Conservation (phyloP, 2,888 invertebrate species). For the Yponomeuta malinellus region DNA sequence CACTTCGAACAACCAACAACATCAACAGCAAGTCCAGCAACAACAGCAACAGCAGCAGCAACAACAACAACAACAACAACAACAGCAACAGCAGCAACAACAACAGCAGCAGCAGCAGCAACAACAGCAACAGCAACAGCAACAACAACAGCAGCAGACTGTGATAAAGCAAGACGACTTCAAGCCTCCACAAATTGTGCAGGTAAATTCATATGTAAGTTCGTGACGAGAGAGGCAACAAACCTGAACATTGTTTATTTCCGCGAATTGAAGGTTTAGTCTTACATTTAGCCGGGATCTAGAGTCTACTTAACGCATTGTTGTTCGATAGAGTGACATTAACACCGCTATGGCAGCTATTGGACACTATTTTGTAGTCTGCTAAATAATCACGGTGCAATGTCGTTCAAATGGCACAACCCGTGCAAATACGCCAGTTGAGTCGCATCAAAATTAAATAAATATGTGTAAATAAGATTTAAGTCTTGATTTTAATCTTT, state of each 20-base stretch:
- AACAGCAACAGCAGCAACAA: slow-evolving; percentile 50
- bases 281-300: not conserved
- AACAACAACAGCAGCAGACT: slow-evolving; percentile 44
- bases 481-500: too few relatives aligned
- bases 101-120: slow-evolving; percentile 54
- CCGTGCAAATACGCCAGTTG: too few relatives aligned
- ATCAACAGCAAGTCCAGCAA: slow-evolving; percentile 50
- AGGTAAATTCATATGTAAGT: slow-evolving; percentile 42
- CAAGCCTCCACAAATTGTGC: slow-evolving; percentile 66
- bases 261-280: not conserved
- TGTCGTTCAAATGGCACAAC: too few relatives aligned
- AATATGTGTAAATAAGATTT: too few relatives aligned
- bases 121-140: slow-evolving; percentile 53
- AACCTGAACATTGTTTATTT: slow-evolving; percentile 3
- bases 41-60: slow-evolving; percentile 30
- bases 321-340: too few relatives aligned
- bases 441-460: too few relatives aligned
- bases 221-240: slow-evolving; percentile 14
- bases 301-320: too few relatives aligned
- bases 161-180: slow-evolving; percentile 71
- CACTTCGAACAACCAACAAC: slow-evolving; percentile 18
- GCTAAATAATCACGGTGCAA: too few relatives aligned
- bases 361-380: too few relatives aligned
- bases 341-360: too few relatives aligned
- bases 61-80: slow-evolving; percentile 38